A percentile compares a stretch with the other conserved stretches of the same genome.
Evolutionary conservation across 2,888 invertebrate genomes (phyloP).

Genomic region (Lasioglossum zephyrum): DNA sequence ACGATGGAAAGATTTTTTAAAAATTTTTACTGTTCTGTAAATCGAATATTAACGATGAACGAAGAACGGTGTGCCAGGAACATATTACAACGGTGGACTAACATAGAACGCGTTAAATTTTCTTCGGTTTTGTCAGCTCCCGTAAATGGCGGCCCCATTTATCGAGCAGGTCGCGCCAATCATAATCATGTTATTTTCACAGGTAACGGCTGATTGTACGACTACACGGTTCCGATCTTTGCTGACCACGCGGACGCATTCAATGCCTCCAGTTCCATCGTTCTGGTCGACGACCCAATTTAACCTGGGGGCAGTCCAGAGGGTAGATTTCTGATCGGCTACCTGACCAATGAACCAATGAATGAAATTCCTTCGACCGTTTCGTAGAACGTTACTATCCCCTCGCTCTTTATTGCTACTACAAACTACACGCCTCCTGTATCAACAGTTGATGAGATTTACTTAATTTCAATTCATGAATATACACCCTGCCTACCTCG

Average conservation of each 20-base stretch:
- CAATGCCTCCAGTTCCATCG: constrained; percentile 55
- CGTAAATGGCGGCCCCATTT: not conserved
- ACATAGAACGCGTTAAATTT: not conserved
- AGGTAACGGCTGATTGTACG: constrained; percentile 46
- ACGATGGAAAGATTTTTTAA: not conserved
- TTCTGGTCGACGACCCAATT: constrained; percentile 69
- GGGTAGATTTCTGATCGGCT: constrained; percentile 70
- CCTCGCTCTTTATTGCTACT: constrained; percentile 44
- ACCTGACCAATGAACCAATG: constrained; percentile 71
- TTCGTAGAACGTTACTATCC: constrained; percentile 54
- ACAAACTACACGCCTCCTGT: constrained; percentile 29
- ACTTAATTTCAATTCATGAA: constrained; percentile 34
- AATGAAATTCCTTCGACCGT: constrained; percentile 71
- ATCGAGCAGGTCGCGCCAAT: not conserved
- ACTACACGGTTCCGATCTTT: constrained; percentile 41
- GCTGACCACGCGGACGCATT: constrained; percentile 61
- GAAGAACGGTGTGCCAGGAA: not conserved
- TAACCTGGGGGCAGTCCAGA: constrained; percentile 58
- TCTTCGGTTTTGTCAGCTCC: not conserved
- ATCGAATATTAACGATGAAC: not conserved
- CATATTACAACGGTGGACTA: not conserved
- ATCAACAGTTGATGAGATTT: constrained; percentile 30
- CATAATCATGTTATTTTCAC: constrained; percentile 57
- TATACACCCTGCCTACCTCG: not conserved
- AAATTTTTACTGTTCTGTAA: not conserved